Evolutionary conservation across 2,797 vertebrate genomes (phyloP).

Genomic region (Lycodopsis pacificus): DNA sequence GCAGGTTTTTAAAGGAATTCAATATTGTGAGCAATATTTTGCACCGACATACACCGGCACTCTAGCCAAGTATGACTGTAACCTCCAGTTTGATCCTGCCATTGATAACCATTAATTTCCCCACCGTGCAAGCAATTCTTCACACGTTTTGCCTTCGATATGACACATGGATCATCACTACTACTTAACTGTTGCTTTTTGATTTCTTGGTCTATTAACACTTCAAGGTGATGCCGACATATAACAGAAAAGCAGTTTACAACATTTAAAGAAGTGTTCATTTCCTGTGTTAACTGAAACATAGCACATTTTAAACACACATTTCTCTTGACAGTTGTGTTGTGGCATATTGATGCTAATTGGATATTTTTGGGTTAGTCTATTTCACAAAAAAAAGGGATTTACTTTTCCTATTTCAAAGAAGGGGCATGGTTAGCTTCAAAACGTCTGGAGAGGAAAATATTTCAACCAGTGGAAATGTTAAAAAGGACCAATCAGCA

Average conservation of each 20-base stretch:
- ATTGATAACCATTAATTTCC: conserved; percentile 9
- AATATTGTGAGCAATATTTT: conserved; percentile 24
- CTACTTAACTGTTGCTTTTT: background rate
- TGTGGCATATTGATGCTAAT: background rate
- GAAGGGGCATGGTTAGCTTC: background rate
- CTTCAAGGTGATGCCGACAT: conserved; percentile 42
- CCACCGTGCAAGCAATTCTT: background rate
- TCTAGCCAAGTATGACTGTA: conserved; percentile 12
- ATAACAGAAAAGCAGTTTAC: conserved; percentile 30
- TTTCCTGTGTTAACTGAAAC: conserved; percentile 2
- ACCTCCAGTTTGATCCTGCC: conserved; percentile 3
- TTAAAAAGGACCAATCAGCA: conserved; percentile 21
- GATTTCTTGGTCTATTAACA: conserved; percentile 10
- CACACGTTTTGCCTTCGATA: conserved; percentile 8
- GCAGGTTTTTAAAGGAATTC: conserved; percentile 17
- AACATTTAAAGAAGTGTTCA: conserved; percentile 22
- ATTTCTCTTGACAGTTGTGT: background rate
- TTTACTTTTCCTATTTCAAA: conserved; percentile 7
- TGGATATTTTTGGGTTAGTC: background rate
- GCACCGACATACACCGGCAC: background rate
- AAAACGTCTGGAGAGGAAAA: conserved; percentile 5
- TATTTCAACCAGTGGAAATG: conserved; percentile 10
- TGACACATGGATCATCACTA: conserved; percentile 4
- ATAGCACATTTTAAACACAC: background rate
- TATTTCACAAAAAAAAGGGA: background rate